phyloP scores from a whole-genome alignment of 2,888 invertebrate genomes.

The Spodoptera picta region DNA sequence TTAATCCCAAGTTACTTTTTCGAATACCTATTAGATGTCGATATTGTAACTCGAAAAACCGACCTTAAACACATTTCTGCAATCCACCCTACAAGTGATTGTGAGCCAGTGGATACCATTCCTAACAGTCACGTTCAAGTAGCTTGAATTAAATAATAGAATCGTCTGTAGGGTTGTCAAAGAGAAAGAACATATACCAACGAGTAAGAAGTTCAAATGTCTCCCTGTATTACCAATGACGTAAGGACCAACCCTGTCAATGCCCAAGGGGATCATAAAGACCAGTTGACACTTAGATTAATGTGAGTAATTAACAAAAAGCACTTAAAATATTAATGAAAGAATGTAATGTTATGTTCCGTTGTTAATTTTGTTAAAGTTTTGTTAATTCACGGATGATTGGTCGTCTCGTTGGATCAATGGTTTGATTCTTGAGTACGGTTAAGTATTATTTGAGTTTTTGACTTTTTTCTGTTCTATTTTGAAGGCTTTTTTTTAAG shows the following conservation, averaged over 20 bases:
- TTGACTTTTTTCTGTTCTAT: too few species aligned
- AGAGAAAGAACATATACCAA: slow-evolving; percentile 2
- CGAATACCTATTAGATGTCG: too few species aligned
- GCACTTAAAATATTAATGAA: slow-evolving; percentile 21
- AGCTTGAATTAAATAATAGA: slow-evolving; percentile 9
- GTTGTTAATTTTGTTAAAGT: slow-evolving; percentile 5
- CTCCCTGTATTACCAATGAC: not conserved
- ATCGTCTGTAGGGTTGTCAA: not conserved
- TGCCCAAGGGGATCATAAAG: slow-evolving; percentile 22
- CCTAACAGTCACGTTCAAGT: not conserved
- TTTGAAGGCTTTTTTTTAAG: too few species aligned
- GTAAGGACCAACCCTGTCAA: slow-evolving; percentile 1
- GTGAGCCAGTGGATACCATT: not conserved
- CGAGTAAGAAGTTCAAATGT: not conserved
- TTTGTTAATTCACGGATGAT: not conserved
- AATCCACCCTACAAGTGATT: too few species aligned
- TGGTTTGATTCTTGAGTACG: too few species aligned
- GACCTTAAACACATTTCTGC: too few species aligned
- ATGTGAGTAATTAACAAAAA: slow-evolving; percentile 13
- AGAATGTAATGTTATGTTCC: slow-evolving; percentile 6
- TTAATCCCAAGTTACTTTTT: too few species aligned
- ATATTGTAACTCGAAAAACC: too few species aligned
- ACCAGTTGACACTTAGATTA: slow-evolving; percentile 24
- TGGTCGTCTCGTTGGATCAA: too few species aligned
- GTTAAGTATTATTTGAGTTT: too few species aligned